These are phyloP conservation scores for Myxocyprinus asiaticus DNA, from an alignment of 2,113 vertebrate genomes.

Conservation along the genomic window DNA sequence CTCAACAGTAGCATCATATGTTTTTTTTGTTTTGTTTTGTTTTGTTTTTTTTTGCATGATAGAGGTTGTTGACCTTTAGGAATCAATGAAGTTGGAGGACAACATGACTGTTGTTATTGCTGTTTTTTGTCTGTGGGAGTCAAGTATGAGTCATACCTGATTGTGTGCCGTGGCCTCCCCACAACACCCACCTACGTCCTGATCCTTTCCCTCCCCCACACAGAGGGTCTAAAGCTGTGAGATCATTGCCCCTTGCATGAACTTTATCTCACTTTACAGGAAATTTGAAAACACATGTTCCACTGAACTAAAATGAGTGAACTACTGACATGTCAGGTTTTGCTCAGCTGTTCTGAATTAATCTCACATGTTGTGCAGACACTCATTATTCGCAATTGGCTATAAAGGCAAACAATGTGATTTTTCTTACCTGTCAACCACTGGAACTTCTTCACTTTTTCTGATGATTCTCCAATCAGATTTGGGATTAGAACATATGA, in stretches of 20 bases:
- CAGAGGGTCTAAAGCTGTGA: no score
- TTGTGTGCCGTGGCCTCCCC: background rate
- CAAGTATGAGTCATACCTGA: slow-evolving; percentile 36
- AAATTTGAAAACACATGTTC: background rate
- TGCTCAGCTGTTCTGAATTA: background rate
- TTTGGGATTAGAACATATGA: background rate
- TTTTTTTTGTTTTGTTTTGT: no score
- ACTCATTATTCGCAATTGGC: no score
- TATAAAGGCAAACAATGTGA: background rate
- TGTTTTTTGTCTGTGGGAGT: slow-evolving; percentile 24
- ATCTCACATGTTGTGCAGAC: background rate
- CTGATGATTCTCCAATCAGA: slow-evolving; percentile 4
- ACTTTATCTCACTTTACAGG: background rate
- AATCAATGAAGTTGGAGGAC: slow-evolving; percentile 34
- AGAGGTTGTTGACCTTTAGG: slow-evolving; percentile 30
- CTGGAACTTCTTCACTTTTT: background rate
- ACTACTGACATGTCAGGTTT: background rate
- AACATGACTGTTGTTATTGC: background rate
- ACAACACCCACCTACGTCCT: background rate
- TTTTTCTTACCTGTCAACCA: slow-evolving; percentile 6
- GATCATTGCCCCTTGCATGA: background rate
- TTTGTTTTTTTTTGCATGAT: no score
- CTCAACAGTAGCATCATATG: background rate
- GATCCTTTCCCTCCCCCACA: no score
- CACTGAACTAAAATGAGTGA: slow-evolving; percentile 1